Evolutionary conservation across 2,113 vertebrate genomes (phyloP), one percentile per base, ranked within the genome.

Genomic region (Ceuthmochares aereus): DNA sequence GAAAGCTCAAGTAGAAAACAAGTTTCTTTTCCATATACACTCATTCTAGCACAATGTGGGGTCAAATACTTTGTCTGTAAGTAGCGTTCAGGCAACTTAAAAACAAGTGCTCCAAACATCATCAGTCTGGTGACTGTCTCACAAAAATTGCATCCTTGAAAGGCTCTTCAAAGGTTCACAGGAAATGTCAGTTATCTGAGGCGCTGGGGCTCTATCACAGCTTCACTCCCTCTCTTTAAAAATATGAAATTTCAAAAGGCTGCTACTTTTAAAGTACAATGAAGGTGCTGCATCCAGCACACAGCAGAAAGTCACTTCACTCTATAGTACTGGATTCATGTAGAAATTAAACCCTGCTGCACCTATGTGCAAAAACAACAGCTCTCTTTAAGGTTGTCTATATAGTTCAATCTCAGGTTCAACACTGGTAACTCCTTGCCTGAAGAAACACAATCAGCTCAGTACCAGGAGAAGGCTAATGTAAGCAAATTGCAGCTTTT

Each of bases 361-460:
- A 51, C 11, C 49, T 20, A 12, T 4, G 14, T 43, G 27, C 18
- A 58, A 62, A 63, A 5, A 23, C 37, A 42, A n/a, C 19, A 72
- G 58, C 19, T 70, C 19, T 54, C 37, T 15, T 54, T 26, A 21
- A 47, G 43, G 37, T 3, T 12, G 56, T 23, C 9, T n/a, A 2
- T 55, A 2, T 3, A 14, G 43, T 32, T 40, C 40, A 12, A 40
- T 40, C 40, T 40, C 40, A 12, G 40, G 40, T 40, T 12, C 2
- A 3, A 25, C 21, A 29, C 4, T 0, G 0, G 16, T 26, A 70
- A 25, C 59, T 27, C 40, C 55, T 14, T 20, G 16, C 58, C 52
- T n/a, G 45, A 55, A 70, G 17, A 20, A 67, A 43, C 5, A 0
- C 0, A 2, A 22, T 32, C 25, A 34, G 15, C 16, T 42, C 22